These are phyloP conservation scores for Tinea pellionella DNA, from an alignment of 2,888 invertebrate genomes.

Conservation along the genomic window DNA sequence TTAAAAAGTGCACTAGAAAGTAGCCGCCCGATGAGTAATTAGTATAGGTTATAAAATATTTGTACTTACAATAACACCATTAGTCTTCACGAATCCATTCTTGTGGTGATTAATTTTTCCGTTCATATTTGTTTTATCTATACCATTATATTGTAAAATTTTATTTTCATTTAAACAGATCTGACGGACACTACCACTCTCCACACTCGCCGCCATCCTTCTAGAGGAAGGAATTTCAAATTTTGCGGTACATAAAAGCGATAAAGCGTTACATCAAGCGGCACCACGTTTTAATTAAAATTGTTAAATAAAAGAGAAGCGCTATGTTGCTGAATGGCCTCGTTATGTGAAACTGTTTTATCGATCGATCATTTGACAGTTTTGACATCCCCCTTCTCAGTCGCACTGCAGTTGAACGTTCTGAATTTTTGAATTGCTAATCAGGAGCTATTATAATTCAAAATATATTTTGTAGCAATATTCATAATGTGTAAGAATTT, in stretches of 20 bases:
- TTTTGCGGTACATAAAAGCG: neutral
- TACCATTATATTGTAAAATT: constrained; percentile 29
- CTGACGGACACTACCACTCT: constrained; percentile 26
- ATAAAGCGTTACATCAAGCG: neutral
- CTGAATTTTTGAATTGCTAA: neutral
- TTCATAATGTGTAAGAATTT: neutral
- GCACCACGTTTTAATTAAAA: neutral
- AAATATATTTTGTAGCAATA: neutral
- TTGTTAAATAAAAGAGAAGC: neutral
- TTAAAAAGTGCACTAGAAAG: constrained; percentile 2
- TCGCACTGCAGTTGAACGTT: neutral
- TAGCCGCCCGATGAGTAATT: constrained; percentile 11
- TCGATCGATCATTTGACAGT: constrained; percentile 3
- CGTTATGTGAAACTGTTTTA: neutral
- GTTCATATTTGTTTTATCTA: constrained; percentile 30
- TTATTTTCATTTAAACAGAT: constrained; percentile 22
- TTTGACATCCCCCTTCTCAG: neutral
- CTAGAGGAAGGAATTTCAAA: neutral
- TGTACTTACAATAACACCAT: constrained; percentile 45
- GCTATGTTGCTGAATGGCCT: neutral
- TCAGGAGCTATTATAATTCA: neutral
- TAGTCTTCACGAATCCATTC: constrained; percentile 42
- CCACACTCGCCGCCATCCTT: constrained; percentile 42
- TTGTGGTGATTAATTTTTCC: constrained; percentile 33
- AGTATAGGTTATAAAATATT: constrained; percentile 24